These are phyloP conservation scores for Hypomecis atomaria DNA, from an alignment of 2,888 invertebrate genomes.

Conservation along the genomic window DNA sequence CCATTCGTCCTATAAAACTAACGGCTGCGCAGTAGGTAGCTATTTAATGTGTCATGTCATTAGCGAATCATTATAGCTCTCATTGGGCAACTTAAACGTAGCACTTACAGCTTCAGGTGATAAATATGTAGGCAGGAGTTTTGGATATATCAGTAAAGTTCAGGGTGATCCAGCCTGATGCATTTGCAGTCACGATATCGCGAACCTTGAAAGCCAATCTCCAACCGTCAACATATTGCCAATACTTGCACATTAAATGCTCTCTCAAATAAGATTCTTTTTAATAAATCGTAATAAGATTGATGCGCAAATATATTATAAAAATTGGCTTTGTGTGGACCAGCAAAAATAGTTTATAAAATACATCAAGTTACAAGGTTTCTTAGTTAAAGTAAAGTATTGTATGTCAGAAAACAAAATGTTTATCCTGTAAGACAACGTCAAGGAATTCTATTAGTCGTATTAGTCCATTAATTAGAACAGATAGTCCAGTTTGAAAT, in stretches of 20 bases:
- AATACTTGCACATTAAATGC: slow-evolving; percentile 4
- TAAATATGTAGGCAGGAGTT: slow-evolving; percentile 24
- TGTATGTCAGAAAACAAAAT: too few species aligned
- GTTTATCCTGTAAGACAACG: too few species aligned
- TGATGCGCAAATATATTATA: not conserved
- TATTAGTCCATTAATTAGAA: too few species aligned
- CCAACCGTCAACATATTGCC: slow-evolving; percentile 3
- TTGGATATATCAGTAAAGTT: slow-evolving; percentile 34
- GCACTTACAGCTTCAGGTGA: not conserved
- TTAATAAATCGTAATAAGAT: not conserved
- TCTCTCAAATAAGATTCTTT: slow-evolving; percentile 7
- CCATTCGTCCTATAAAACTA: slow-evolving; percentile 10
- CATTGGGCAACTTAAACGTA: too few species aligned
- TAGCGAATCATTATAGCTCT: too few species aligned
- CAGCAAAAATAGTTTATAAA: not conserved
- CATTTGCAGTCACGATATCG: slow-evolving; percentile 14
- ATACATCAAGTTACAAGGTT: too few species aligned
- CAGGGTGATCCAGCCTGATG: slow-evolving; percentile 24
- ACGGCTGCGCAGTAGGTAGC: not conserved
- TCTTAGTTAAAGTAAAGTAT: too few species aligned
- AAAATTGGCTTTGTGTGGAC: too few species aligned
- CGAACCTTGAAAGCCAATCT: slow-evolving; percentile 17
- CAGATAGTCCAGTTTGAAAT: too few species aligned
- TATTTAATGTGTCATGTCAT: too few species aligned
- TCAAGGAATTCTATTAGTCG: too few species aligned